Evolutionary conservation across 2,113 vertebrate genomes (phyloP).

Genomic region (Ophthalmolycus amberensis): DNA sequence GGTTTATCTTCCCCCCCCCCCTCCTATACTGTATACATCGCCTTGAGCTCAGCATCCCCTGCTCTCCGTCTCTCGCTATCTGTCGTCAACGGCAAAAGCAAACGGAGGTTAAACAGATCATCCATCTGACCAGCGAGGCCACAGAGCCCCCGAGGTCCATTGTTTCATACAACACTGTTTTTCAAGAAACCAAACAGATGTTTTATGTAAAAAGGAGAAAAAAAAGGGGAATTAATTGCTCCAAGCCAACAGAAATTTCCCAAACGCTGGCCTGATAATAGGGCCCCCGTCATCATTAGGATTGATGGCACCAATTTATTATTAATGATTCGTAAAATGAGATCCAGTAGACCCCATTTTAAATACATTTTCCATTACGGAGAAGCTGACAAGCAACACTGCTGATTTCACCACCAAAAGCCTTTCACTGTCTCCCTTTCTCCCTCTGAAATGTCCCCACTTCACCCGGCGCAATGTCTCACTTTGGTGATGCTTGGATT

Average conservation of each 20-base stretch:
- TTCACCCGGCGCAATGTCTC: constrained; percentile 60
- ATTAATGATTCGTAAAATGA: constrained; percentile 90
- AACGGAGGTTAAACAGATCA: constrained; percentile 55
- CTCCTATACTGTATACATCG: constrained; percentile 4
- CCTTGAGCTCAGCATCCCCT: constrained; percentile 41
- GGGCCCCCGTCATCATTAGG: constrained; percentile 83
- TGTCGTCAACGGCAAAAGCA: constrained; percentile 45
- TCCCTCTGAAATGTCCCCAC: constrained; percentile 60
- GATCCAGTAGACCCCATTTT: constrained; percentile 86
- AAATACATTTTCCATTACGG: constrained; percentile 86
- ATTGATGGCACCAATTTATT: constrained; percentile 88
- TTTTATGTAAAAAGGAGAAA: constrained; percentile 55
- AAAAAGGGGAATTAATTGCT: constrained; percentile 75
- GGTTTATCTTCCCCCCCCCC: constrained; percentile 22
- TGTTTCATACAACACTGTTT: constrained; percentile 48
- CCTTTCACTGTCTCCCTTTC: constrained; percentile 58
- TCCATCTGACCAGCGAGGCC: constrained; percentile 20
- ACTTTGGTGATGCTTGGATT: constrained; percentile 78
- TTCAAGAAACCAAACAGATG: constrained; percentile 68
- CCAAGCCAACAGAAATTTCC: constrained; percentile 79
- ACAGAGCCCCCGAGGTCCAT: constrained; percentile 28
- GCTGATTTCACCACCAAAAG: constrained; percentile 71
- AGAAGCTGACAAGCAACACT: constrained; percentile 79
- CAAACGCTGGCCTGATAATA: constrained; percentile 80
- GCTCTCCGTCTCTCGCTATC: constrained; percentile 31